Conservation (phyloP, 2,888 invertebrate genomes). For the Coenonympha arcania region DNA sequence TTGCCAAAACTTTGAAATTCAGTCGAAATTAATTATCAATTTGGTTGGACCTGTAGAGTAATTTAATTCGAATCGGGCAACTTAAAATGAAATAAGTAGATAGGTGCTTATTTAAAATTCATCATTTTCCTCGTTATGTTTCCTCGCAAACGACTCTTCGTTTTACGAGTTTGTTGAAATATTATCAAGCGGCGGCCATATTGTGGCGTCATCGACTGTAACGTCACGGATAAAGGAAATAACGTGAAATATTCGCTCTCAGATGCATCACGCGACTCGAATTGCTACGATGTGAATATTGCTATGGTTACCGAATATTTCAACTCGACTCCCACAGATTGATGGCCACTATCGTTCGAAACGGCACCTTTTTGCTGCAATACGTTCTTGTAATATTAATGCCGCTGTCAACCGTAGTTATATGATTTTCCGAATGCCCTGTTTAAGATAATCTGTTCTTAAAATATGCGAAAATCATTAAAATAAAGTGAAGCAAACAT, state of each 20-base stretch:
- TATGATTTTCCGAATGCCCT: not conserved
- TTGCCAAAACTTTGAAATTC: slow-evolving; percentile 17
- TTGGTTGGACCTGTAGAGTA: slow-evolving; percentile 22
- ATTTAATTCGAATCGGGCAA: slow-evolving; percentile 22
- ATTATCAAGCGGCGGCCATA: slow-evolving; percentile 4
- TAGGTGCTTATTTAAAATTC: slow-evolving; percentile 26
- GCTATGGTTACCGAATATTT: slow-evolving; percentile 18
- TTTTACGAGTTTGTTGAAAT: not conserved
- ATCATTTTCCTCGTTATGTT: slow-evolving; percentile 24
- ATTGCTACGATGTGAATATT: slow-evolving; percentile 17
- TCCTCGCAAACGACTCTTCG: slow-evolving; percentile 12
- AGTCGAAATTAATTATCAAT: slow-evolving; percentile 13
- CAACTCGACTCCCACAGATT: slow-evolving; percentile 13
- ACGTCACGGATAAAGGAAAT: slow-evolving; percentile 15
- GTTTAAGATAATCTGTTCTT: not conserved
- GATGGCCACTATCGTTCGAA: slow-evolving; percentile 14
- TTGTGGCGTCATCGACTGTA: slow-evolving; percentile 5
- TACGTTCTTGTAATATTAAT: not conserved
- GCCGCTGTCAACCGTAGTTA: not conserved
- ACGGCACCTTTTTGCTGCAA: slow-evolving; percentile 10
- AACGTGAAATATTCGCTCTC: slow-evolving; percentile 14
- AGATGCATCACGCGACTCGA: slow-evolving; percentile 16
- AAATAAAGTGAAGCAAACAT: not conserved
- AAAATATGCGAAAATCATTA: not conserved
- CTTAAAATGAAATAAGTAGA: slow-evolving; percentile 23